Percentiles rank a stretch among this genome's conserved stretches.
Evolutionary conservation across 2,888 invertebrate genomes (phyloP).

Genomic region (Acanthoscelides obtectus): DNA sequence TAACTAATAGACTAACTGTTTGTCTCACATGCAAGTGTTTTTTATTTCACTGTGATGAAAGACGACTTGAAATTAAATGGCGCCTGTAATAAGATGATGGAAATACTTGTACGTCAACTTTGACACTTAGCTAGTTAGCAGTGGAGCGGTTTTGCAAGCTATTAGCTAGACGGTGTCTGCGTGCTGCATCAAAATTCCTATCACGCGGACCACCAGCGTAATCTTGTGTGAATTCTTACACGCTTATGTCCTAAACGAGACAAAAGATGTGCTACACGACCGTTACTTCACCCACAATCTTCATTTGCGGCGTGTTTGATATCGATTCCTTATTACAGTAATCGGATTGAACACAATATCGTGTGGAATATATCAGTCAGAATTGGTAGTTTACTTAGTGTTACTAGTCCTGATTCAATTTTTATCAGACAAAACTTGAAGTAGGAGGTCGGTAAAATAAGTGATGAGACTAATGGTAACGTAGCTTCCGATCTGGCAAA

Average conservation of each 20-base stretch:
- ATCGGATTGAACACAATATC: neutral
- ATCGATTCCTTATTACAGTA: neutral
- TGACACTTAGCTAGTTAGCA: neutral
- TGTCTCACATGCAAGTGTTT: too few species aligned
- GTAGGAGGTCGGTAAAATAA: too few species aligned
- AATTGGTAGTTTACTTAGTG: neutral
- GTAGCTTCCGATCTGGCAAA: too few species aligned
- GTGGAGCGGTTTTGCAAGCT: neutral
- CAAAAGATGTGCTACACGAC: neutral
- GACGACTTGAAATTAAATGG: too few species aligned
- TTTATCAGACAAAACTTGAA: too few species aligned
- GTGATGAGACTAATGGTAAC: too few species aligned
- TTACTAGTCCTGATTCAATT: too few species aligned
- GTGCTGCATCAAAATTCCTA: neutral
- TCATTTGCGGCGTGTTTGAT: neutral
- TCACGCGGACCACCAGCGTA: neutral
- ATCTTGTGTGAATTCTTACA: neutral
- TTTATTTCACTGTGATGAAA: too few species aligned
- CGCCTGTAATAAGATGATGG: too few species aligned
- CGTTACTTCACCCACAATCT: neutral
- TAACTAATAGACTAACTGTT: too few species aligned
- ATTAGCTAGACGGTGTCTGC: neutral
- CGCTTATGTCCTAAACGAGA: neutral
- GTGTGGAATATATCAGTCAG: neutral
- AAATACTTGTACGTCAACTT: neutral